These are phyloP conservation scores for Philopotamus ludificatus DNA, from an alignment of 1,140 invertebrate genomes.

Conservation along the genomic window DNA sequence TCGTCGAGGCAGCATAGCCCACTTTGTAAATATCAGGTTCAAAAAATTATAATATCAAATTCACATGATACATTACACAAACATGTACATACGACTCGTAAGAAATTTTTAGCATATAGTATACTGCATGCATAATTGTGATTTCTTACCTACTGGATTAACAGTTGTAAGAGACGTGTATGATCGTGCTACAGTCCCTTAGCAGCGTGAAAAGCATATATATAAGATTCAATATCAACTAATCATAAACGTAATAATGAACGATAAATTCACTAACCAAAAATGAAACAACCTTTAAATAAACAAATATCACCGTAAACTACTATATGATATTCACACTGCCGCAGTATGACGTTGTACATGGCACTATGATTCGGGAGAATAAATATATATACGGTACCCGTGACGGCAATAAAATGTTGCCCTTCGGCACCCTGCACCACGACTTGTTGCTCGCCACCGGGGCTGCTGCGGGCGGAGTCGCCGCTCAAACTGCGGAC, in stretches of 20 bases:
- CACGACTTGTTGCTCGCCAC: constrained; percentile 26
- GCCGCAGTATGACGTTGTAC: no score
- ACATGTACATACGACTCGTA: neutral
- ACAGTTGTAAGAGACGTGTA: constrained; percentile 39
- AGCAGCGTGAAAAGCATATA: constrained; percentile 35
- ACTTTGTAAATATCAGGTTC: neutral
- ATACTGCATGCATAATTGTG: neutral
- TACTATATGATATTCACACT: no score
- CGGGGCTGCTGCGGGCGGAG: constrained; percentile 33
- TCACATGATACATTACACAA: neutral
- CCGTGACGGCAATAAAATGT: constrained; percentile 39
- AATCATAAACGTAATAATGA: no score
- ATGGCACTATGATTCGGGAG: no score
- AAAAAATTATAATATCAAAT: constrained; percentile 1
- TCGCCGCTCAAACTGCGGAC: constrained; percentile 41
- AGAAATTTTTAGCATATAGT: neutral
- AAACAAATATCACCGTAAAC: no score
- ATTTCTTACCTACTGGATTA: constrained; percentile 37
- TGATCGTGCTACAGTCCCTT: constrained; percentile 39
- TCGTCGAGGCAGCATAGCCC: no score
- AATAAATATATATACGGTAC: constrained; percentile 29
- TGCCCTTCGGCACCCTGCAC: constrained; percentile 34
- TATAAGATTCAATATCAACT: neutral
- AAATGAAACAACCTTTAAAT: no score
- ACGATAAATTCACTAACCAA: no score